Evolutionary conservation across 1,140 invertebrate species (phyloP).

Genomic region (Temnothorax longispinosus): DNA sequence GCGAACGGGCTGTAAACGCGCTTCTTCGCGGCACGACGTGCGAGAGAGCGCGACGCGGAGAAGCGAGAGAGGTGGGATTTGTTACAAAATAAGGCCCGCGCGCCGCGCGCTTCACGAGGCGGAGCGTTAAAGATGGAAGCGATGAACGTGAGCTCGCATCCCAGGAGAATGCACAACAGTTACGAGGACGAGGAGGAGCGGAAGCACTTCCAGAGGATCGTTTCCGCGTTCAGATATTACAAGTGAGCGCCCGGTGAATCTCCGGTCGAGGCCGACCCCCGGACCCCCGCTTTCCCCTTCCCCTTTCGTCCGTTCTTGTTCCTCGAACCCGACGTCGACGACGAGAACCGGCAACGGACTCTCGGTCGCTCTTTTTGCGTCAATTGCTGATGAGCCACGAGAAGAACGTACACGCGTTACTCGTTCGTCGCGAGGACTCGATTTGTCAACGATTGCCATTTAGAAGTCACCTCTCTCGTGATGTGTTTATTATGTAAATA

Average conservation of each 20-base stretch:
- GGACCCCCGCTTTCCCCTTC: neutral
- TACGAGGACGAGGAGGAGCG: constrained; percentile 90
- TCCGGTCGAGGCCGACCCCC: neutral
- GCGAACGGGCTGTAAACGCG: neutral
- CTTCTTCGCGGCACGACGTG: no score
- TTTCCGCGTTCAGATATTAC: constrained; percentile 93
- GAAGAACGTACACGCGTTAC: no score
- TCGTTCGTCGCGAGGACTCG: neutral
- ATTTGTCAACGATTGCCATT: neutral
- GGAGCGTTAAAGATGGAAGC: constrained; percentile 70
- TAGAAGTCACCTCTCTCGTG: neutral
- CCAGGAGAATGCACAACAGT: constrained; percentile 76
- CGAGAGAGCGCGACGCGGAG: neutral
- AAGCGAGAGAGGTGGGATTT: constrained; percentile 41
- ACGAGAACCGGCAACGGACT: neutral
- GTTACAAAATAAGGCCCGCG: constrained; percentile 61
- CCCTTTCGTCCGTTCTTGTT: neutral
- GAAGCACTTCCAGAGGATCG: constrained; percentile 92
- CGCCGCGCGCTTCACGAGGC: constrained; percentile 1
- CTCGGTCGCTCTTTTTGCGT: no score
- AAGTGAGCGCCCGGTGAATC: constrained; percentile 87
- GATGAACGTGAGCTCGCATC: constrained; percentile 75
- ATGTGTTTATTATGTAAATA: neutral
- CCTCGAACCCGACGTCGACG: neutral
- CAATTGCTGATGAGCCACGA: no score